Evolutionary conservation across 2,113 vertebrate genomes (phyloP), one percentile per base, ranked within the genome.

Genomic region (Vulpes ferrilata): DNA sequence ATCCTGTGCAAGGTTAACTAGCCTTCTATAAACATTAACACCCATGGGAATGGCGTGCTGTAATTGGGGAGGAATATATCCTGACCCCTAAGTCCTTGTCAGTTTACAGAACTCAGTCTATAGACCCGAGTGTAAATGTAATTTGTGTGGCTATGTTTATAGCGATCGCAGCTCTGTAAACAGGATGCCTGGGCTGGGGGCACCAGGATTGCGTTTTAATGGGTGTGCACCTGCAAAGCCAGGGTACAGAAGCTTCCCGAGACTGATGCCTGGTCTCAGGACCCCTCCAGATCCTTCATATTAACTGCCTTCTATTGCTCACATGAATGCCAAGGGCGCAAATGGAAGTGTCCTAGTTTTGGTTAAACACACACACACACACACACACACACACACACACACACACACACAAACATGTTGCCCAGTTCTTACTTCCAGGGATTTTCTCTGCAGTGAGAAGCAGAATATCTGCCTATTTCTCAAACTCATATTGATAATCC

Each of bases 131-230:
- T 76, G 95, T 86, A 97, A 92, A 97, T 89, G 94, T 71, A 65
- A 97, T 95, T 85, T 97, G 71, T 0, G 12, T 55, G n/a, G 87
- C 80, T 27, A 94, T 93, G 97, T 93, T 95, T 95, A 96, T 80
- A 94, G 78, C 60, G 74, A 79, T 55, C 95, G 32, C 20, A 57
- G 83, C 67, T 94, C 82, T 91, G 67, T 95, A 83, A 92, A 91
- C 74, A 57, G 71, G 51, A 60, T 74, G 55, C 88, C 53, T 78
- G 90, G 57, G 25, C 83, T 0, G 22, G 53, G 87, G 57, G 65
- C 3, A 13, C 43, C 7, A 38, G 25, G 3, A 60, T 67, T 79
- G 48, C 12, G 22, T 86, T 78, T 91, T 91, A 22, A 27, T 25
- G 65, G 53, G 51, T 55, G 82, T 16, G 8, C 76, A 96, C 88